Evolutionary conservation across 2,797 vertebrate genomes (phyloP), one percentile per base, ranked within the genome.

Genomic region (Enteromius radiatus): DNA sequence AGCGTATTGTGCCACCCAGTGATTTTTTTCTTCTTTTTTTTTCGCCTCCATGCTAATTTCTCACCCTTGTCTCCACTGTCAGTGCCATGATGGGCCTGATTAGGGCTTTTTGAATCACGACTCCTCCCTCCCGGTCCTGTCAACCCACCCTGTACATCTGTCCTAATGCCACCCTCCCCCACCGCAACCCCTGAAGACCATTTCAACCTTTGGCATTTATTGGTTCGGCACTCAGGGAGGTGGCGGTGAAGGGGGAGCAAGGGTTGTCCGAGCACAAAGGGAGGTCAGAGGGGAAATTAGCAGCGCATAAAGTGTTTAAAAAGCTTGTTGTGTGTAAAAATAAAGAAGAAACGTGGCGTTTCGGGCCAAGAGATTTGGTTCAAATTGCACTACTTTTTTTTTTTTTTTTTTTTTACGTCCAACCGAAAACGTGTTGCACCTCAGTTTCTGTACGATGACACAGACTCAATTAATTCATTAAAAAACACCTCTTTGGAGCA

Each of bases 251-350:
- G 61, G 73, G 76, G 76, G 92, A 31, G 81, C 92, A 93, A 94
- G 90, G 96, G 96, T 97, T 95, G 95, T 80, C 88, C 87, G 76
- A 87, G 76, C 90, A 97, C 95, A 97, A 97, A 93, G 94, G 94
- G 85, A 94, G 96, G 96, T 96, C 96, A 96, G 90, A 21, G 95
- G 93, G 93, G 94, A 95, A 97, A 97, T 96, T 97, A 97, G 96
- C 94, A 93, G 96, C 94, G 96, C 96, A 93, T 97, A 96, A 97
- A 96, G 95, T 88, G 88, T 95, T 94, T 94, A 94, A 94, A 93
- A 91, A 89, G 79, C 89, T 91, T 92, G 94, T 93, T 94, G 45
- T 69, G 79, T 45, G 69, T 76, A 95, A 95, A 96, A 95, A 96
- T 95, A 96, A 95, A 96, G 91, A 91, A 31, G 67, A 80, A 70